Percentiles rank a stretch among this genome's conserved stretches.
phyloP scores from a whole-genome alignment of 2,113 vertebrate genomes.

The Lepidothrix coronata region DNA sequence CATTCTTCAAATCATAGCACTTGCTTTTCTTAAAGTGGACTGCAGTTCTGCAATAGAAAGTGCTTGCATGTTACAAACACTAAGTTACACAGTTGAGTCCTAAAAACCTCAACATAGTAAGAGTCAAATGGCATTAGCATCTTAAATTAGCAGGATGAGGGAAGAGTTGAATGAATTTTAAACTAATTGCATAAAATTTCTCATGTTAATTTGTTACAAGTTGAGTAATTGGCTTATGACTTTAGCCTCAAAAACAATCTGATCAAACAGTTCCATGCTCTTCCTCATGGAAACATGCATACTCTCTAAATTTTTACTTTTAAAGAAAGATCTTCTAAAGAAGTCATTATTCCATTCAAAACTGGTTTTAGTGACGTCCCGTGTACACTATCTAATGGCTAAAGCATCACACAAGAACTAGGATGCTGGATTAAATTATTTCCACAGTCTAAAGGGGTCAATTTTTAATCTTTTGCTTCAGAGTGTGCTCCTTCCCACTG shows the following conservation, averaged over 20 bases:
- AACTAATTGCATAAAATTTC: not conserved
- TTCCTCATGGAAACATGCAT: not conserved
- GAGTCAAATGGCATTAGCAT: not conserved
- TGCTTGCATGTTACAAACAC: not conserved
- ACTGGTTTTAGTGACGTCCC: not conserved
- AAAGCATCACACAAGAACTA: not conserved
- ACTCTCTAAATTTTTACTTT: not conserved
- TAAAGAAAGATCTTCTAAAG: not conserved
- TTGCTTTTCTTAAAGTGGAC: not conserved
- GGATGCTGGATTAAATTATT: not conserved
- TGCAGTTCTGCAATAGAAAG: not conserved
- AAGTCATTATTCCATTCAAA: not conserved
- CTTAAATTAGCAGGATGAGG: not conserved
- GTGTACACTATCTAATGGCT: not conserved
- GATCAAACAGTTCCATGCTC: not conserved
- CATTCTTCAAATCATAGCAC: not conserved
- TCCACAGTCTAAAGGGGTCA: not conserved
- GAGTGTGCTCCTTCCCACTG: accelerated
- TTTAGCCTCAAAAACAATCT: not conserved
- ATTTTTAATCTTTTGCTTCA: not conserved
- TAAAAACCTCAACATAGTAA: not conserved
- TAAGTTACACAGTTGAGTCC: not conserved
- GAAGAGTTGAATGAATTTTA: not conserved
- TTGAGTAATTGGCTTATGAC: not conserved
- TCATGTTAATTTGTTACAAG: not conserved